Conservation (phyloP, 2,888 invertebrate species). For the Eristalis pertinax region DNA sequence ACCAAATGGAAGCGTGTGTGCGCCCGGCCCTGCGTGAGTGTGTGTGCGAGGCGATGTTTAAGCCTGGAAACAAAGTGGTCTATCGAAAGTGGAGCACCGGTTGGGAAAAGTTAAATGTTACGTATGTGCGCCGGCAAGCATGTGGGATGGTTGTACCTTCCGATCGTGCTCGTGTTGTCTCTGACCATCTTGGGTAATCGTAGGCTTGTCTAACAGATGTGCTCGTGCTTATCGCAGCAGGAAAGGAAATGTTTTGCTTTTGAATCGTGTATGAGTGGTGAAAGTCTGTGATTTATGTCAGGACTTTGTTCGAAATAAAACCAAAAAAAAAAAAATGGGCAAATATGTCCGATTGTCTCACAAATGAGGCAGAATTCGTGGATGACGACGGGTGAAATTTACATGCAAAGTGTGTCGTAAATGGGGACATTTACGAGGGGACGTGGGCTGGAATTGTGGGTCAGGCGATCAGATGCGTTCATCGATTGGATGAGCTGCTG, state of each 20-base stretch:
- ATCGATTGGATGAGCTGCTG: too few species aligned
- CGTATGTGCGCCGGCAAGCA: neutral
- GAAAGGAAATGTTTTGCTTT: neutral
- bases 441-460: too few species aligned
- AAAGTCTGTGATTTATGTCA: neutral
- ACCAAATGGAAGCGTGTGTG: constrained; percentile 36
- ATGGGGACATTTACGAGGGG: too few species aligned
- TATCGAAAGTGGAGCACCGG: constrained; percentile 1
- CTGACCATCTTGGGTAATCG: neutral
- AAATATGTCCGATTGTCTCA: too few species aligned
- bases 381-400: too few species aligned
- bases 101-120: neutral
- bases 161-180: neutral
- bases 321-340: neutral
- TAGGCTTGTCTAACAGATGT: constrained; percentile 6
- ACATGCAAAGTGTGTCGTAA: too few species aligned
- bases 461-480: too few species aligned
- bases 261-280: neutral
- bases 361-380: too few species aligned
- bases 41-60: neutral
- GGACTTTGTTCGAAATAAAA: neutral
- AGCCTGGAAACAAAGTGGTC: constrained; percentile 1
- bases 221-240: neutral
- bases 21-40: neutral
- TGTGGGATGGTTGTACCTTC: neutral